These are phyloP conservation scores for Scolopax bukidnonensis DNA, from an alignment of 2,797 vertebrate genomes.

Conservation along the genomic window DNA sequence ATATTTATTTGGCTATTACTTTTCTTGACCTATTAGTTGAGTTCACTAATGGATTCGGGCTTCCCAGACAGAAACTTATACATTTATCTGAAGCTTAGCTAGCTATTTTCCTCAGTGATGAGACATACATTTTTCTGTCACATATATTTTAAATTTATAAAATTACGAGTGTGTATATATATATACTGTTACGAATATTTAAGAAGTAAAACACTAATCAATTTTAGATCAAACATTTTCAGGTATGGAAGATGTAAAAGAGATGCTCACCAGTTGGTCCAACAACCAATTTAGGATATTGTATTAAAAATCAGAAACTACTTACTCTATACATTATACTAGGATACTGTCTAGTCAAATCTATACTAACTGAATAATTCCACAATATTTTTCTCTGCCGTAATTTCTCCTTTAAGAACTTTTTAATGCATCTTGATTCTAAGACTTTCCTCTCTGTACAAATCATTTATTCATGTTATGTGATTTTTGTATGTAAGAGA, in stretches of 20 bases:
- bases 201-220: background rate
- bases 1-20: constrained; percentile 95
- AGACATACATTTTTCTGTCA: background rate
- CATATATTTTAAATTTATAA: background rate
- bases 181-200: background rate
- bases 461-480: background rate
- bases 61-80: constrained; percentile 83
- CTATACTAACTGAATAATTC: background rate
- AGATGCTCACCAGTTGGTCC: background rate
- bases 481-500: background rate
- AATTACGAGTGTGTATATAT: background rate
- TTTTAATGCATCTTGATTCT: background rate
- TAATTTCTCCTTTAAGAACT: background rate
- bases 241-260: background rate
- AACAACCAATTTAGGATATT: background rate
- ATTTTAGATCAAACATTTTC: background rate
- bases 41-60: constrained; percentile 90
- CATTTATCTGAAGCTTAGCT: constrained; percentile 81
- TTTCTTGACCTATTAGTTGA: constrained; percentile 91
- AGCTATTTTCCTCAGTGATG: background rate
- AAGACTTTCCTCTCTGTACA: background rate
- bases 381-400: background rate
- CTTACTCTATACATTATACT: background rate
- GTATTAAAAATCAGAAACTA: background rate
- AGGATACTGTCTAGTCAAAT: background rate